Conservation (phyloP, 2,113 vertebrate species). For the Carassius carassius region DNA sequence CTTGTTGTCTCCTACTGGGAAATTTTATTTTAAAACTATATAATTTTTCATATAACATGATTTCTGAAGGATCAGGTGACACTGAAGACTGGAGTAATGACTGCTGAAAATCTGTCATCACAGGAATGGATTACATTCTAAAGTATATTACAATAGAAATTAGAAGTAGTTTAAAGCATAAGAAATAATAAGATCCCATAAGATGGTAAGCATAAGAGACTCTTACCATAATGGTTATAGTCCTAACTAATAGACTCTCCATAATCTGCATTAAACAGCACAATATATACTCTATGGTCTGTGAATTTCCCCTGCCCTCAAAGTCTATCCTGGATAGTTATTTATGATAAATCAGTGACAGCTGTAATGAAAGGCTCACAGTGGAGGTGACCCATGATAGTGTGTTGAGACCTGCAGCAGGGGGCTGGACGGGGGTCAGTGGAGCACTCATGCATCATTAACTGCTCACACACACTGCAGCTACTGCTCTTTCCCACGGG, state of each 20-base stretch:
- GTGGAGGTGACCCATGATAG: neutral
- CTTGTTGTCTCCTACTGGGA: too few relatives aligned
- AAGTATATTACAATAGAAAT: too few relatives aligned
- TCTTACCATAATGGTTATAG: too few relatives aligned
- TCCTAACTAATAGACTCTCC: too few relatives aligned
- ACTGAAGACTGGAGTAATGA: neutral
- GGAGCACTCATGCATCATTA: constrained; percentile 36
- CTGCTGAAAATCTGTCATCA: neutral
- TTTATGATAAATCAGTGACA: neutral
- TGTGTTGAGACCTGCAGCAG: too few relatives aligned
- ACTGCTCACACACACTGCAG: constrained; percentile 46
- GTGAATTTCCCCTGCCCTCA: neutral
- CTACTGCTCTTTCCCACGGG: constrained; percentile 69
- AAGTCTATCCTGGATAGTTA: neutral
- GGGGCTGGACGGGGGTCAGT: neutral
- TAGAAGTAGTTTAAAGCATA: too few relatives aligned
- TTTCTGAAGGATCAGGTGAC: neutral
- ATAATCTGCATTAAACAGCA: neutral
- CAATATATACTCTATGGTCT: neutral
- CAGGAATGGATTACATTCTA: neutral
- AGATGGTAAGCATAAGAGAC: too few relatives aligned
- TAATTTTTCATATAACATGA: too few relatives aligned
- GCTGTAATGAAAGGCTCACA: neutral
- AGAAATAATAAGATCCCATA: too few relatives aligned
- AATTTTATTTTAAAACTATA: too few relatives aligned